Conservation (phyloP, 2,797 vertebrate genomes). For the Sebastes flavidus region DNA sequence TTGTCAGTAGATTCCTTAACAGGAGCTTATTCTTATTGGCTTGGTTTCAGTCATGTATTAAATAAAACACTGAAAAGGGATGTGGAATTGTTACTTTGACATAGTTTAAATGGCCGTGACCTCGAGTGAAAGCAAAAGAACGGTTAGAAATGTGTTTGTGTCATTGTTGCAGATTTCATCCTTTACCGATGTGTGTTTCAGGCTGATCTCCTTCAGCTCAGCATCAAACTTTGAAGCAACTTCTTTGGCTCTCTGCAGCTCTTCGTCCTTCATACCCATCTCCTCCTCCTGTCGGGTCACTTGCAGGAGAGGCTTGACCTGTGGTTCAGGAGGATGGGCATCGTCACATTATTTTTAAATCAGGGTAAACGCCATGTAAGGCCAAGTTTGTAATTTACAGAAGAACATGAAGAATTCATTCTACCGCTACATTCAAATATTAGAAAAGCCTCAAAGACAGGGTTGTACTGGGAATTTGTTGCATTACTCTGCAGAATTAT, state of each 20-base stretch:
- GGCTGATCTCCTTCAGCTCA: slow-evolving; percentile 90
- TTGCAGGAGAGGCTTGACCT: slow-evolving; percentile 98
- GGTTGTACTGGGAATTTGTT: neutral
- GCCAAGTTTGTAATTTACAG: neutral
- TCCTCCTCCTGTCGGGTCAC: slow-evolving; percentile 98
- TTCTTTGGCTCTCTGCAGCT: slow-evolving; percentile 89
- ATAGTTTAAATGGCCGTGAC: neutral
- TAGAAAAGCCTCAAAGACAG: neutral
- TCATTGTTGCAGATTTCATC: neutral
- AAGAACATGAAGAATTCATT: neutral
- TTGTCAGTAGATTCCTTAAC: neutral
- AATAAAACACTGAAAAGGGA: neutral
- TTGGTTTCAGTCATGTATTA: neutral
- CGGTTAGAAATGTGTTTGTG: neutral
- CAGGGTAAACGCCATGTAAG: neutral
- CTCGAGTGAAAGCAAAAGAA: neutral
- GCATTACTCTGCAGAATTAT: neutral
- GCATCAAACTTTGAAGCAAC: slow-evolving; percentile 86
- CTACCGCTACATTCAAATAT: neutral
- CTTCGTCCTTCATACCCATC: slow-evolving; percentile 94
- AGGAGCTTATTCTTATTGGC: neutral
- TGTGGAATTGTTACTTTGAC: neutral
- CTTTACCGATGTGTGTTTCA: slow-evolving; percentile 90
- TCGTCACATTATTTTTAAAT: neutral
- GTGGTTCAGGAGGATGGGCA: neutral